These are phyloP conservation scores for Andinoacara biseriatus DNA, from an alignment of 2,113 vertebrate species.

Conservation along the genomic window DNA sequence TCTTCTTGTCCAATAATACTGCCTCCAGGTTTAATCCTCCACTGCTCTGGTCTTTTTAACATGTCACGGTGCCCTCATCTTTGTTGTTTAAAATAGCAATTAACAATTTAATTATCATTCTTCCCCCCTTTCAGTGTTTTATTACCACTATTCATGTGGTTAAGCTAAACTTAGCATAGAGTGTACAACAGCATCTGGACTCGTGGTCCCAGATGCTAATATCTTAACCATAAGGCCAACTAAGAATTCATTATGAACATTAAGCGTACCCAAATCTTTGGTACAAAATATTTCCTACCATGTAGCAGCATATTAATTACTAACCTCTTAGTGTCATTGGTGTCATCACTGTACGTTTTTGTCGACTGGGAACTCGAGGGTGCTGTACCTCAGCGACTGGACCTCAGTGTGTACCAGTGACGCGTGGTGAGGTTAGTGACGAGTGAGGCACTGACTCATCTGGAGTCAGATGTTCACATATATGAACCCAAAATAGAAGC, in stretches of 20 bases:
- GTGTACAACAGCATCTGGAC: background rate
- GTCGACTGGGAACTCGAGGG: background rate
- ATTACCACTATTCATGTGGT: background rate
- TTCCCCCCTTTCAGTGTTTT: background rate
- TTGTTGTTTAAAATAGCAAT: background rate
- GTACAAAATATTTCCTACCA: background rate
- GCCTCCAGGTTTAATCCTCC: background rate
- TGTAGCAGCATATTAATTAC: too few species aligned
- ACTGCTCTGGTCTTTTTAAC: background rate
- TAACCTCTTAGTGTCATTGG: background rate
- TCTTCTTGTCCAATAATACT: background rate
- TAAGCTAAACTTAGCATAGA: background rate
- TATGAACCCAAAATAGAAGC: too few species aligned
- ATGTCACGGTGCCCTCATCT: background rate
- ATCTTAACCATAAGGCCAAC: background rate
- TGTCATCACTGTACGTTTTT: background rate
- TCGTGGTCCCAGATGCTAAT: background rate
- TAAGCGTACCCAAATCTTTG: background rate
- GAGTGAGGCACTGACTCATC: too few species aligned
- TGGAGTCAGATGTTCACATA: too few species aligned
- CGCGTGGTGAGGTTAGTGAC: too few species aligned
- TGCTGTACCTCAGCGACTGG: background rate
- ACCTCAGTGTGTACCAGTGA: background rate
- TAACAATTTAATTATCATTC: background rate
- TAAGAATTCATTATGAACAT: background rate